phyloP scores from a whole-genome alignment of 2,888 invertebrate genomes.

The Pecten maximus region DNA sequence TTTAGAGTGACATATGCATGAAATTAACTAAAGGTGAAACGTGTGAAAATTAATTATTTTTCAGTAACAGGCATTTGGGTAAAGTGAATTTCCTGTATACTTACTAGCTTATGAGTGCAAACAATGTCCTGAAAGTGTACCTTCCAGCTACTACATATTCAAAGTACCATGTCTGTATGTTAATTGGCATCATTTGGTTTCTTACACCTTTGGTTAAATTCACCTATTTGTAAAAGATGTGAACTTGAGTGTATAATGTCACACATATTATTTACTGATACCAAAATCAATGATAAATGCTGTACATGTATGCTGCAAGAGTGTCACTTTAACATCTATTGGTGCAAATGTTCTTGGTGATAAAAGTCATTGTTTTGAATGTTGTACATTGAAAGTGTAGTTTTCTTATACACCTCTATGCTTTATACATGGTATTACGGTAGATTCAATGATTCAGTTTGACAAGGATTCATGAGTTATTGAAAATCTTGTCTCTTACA shows the following conservation, averaged over 20 bases:
- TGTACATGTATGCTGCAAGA: conserved; percentile 22
- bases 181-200: neutral
- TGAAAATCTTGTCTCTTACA: neutral
- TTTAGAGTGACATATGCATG: too few species aligned
- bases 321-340: neutral
- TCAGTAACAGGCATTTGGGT: too few species aligned
- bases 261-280: neutral
- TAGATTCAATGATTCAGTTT: neutral
- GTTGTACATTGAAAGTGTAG: neutral
- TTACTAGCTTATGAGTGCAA: too few species aligned
- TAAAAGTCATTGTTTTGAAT: conserved; percentile 17
- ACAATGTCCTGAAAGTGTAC: too few species aligned
- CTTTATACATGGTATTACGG: neutral
- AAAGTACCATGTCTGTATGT: neutral
- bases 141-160: too few species aligned
- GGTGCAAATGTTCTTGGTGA: conserved; percentile 21
- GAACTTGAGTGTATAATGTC: too few species aligned
- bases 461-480: neutral
- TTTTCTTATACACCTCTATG: neutral
- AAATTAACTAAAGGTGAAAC: too few species aligned
- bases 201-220: neutral
- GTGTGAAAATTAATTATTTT: too few species aligned
- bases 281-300: neutral
- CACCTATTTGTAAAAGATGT: neutral
- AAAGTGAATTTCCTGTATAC: too few species aligned